Conservation (phyloP, 2,888 invertebrate genomes). For the Polia nebulosa region DNA sequence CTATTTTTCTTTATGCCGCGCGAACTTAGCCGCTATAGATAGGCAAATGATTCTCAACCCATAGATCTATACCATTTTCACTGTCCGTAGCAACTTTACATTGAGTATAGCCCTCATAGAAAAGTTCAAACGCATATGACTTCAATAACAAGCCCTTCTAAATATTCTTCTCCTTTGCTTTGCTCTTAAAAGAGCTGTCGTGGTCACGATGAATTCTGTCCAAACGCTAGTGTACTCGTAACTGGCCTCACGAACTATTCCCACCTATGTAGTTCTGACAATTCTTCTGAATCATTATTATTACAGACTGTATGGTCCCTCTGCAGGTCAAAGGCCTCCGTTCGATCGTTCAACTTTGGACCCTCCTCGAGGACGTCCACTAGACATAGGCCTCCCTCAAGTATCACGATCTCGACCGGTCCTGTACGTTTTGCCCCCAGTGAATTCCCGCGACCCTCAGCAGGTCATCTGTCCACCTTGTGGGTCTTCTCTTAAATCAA, state of each 20-base stretch:
- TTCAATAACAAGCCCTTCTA: neutral
- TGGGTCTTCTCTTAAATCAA: slow-evolving; percentile 1
- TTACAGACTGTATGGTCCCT: neutral
- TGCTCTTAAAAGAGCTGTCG: neutral
- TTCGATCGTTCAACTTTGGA: neutral
- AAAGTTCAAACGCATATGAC: neutral
- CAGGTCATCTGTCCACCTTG: too few species aligned
- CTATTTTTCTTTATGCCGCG: too few species aligned
- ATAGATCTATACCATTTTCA: neutral
- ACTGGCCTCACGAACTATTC: neutral
- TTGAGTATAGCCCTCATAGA: neutral
- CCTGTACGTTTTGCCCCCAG: too few species aligned
- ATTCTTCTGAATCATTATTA: neutral
- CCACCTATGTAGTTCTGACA: neutral
- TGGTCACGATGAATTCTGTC: neutral
- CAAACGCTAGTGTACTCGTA: neutral
- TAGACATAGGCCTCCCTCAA: too few species aligned
- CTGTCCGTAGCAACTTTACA: neutral
- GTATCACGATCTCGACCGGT: too few species aligned
- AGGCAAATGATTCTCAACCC: neutral
- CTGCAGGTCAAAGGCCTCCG: neutral
- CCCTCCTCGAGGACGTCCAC: too few species aligned
- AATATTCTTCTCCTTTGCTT: slow-evolving; percentile 3
- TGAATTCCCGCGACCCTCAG: too few species aligned
- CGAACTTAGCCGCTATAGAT: neutral